Evolutionary conservation across 1,140 invertebrate species (phyloP).

Genomic region (Panonychus citri): DNA sequence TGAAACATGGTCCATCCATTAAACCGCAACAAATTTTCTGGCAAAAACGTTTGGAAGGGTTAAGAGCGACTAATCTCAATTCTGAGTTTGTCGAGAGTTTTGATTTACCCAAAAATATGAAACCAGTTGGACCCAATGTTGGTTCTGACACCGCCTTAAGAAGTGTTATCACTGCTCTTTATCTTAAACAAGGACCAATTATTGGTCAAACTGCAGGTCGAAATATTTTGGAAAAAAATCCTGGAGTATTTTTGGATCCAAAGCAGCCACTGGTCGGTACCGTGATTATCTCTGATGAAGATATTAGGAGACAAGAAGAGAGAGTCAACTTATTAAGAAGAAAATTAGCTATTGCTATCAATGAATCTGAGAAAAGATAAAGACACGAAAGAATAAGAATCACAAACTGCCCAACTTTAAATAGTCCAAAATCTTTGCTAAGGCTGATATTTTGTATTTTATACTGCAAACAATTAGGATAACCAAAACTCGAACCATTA

Average conservation of each 20-base stretch:
- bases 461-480: too few species aligned
- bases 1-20: too few species aligned
- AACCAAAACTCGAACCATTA: too few species aligned
- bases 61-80: slow-evolving; percentile 60
- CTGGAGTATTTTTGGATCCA: slow-evolving; percentile 80
- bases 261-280: slow-evolving; percentile 82
- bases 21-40: slow-evolving; percentile 91
- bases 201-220: slow-evolving; percentile 69
- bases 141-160: slow-evolving; percentile 66
- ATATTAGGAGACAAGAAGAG: slow-evolving; percentile 32
- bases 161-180: slow-evolving; percentile 62
- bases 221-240: slow-evolving; percentile 63
- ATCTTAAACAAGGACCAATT: slow-evolving; percentile 49
- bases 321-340: slow-evolving; percentile 44
- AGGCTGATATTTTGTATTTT: too few species aligned
- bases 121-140: slow-evolving; percentile 70
- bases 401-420: too few species aligned
- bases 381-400: too few species aligned
- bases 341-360: background rate
- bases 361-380: background rate
- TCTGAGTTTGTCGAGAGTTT: slow-evolving; percentile 41
- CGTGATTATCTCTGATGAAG: slow-evolving; percentile 41
- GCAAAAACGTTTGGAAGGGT: slow-evolving; percentile 81
- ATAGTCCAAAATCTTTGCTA: too few species aligned
- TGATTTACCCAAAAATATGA: slow-evolving; percentile 64